These are phyloP conservation scores for Coenonympha glycerion DNA, from an alignment of 2,888 invertebrate species.

Conservation along the genomic window DNA sequence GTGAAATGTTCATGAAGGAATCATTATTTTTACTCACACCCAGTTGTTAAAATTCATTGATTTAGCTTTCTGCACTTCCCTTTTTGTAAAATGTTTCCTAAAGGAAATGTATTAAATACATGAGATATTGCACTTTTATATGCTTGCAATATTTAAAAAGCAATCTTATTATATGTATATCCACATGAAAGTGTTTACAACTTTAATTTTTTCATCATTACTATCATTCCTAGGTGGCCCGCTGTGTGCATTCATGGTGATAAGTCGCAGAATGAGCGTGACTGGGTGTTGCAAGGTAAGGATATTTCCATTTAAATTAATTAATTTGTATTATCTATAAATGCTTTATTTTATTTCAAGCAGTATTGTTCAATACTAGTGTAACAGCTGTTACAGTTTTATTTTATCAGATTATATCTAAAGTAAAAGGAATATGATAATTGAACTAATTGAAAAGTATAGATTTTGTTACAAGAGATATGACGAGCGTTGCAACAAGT, in stretches of 20 bases:
- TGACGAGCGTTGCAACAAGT: conserved; percentile 18
- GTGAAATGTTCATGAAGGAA: conserved; percentile 30
- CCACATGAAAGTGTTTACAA: too few species aligned
- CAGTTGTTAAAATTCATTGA: too few species aligned
- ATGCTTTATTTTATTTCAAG: conserved; percentile 25
- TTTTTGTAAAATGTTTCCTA: too few species aligned
- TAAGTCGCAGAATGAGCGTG: conserved; percentile 94
- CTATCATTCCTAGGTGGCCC: conserved; percentile 78
- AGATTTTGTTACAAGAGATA: conserved; percentile 10
- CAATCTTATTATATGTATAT: too few species aligned
- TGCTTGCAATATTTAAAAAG: too few species aligned
- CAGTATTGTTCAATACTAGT: conserved; percentile 16
- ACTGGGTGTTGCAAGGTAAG: conserved; percentile 91
- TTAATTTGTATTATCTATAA: conserved; percentile 1
- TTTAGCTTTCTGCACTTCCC: too few species aligned
- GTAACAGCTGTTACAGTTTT: conserved; percentile 15
- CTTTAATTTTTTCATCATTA: background rate
- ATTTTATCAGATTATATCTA: conserved; percentile 13
- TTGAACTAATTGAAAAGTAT: conserved; percentile 3
- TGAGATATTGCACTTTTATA: too few species aligned
- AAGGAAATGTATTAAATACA: too few species aligned
- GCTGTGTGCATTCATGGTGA: conserved; percentile 95
- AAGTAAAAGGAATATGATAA: too few species aligned
- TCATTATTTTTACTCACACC: too few species aligned
- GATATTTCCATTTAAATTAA: conserved; percentile 11